Evolutionary conservation across 2,888 invertebrate genomes (phyloP), one percentile per base, ranked within the genome.

Genomic region (Caenorhabditis afra): DNA sequence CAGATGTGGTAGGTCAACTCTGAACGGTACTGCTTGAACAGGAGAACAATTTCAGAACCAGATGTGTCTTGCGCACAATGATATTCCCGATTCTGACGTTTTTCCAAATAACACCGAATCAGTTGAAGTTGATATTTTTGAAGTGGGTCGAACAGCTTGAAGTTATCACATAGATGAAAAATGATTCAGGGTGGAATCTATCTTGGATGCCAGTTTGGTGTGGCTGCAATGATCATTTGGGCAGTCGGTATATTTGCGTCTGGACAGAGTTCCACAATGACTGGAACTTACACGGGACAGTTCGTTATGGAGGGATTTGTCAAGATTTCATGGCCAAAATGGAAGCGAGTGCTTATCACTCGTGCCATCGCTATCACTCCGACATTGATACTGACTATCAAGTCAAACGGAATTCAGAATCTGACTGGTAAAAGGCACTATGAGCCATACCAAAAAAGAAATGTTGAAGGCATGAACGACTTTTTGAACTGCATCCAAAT

Each of bases 321-420:
- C 20, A 94, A 95, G 89, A 91, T 95, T n/a, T 93, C 94, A 87
- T 95, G 95, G 95, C 93, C 94, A 0, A 93, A 95, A 45, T 96
- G 95, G 95, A 94, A 94, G 91, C 92, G 96, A 89, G 95, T 96
- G 0, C 91, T 95, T 22, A 93, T 96, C 85, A 96, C 96, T 0
- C 93, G 96, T 85, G 92, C 93, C 7, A 94, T 96, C 86, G 95
- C 95, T 29, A 95, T 96, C 81, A 91, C 94, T 8, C 93, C 93
- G 11, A 92, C 92, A 12, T 81, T 92, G 18, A 80, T 91, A 5
- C 86, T 92, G 22, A 90, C 91, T 16, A 83, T 90, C 20, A 90
- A 90, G 11, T 80, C 91, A 5, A 61, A 80, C n/a, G 88, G 86
- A 57, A 85, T 90, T n/a, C 62, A 81, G 20, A 76, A 85, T 65